These are phyloP conservation scores for Leptinotarsa haldemani DNA, from an alignment of 2,888 invertebrate genomes.

Conservation along the genomic window DNA sequence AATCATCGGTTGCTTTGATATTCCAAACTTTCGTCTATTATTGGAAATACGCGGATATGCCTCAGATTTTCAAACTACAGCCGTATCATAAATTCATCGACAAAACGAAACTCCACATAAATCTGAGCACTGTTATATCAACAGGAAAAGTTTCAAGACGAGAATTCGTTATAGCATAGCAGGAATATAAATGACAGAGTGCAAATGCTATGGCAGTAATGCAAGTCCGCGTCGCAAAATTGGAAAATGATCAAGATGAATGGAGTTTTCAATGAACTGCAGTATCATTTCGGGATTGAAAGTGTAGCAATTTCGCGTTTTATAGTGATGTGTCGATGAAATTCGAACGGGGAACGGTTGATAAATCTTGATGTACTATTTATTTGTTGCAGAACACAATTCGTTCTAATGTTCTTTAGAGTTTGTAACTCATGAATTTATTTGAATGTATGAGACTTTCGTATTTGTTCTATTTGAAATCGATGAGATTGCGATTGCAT, in stretches of 20 bases:
- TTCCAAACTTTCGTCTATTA: neutral
- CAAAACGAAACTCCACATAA: conserved; percentile 31
- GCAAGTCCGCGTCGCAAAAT: conserved; percentile 58
- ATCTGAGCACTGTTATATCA: conserved; percentile 18
- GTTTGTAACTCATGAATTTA: neutral
- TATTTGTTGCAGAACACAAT: neutral
- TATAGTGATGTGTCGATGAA: conserved; percentile 8
- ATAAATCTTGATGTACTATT: conserved; percentile 8
- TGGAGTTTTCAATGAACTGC: conserved; percentile 54
- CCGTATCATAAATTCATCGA: conserved; percentile 34
- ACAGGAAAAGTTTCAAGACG: conserved; percentile 20
- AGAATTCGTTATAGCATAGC: conserved; percentile 34
- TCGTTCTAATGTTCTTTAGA: neutral
- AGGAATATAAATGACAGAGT: conserved; percentile 44
- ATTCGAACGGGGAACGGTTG: neutral
- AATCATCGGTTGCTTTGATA: neutral
- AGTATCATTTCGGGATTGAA: conserved; percentile 23
- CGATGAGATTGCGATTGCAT: neutral
- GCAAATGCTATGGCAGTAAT: conserved; percentile 44
- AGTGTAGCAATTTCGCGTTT: conserved; percentile 10
- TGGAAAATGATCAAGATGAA: conserved; percentile 63
- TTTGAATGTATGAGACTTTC: neutral
- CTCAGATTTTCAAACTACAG: neutral
- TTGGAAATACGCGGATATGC: neutral
- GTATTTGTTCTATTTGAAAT: neutral